Evolutionary conservation across 2,113 vertebrate genomes (phyloP).

Genomic region (Falcunculus frontatus): DNA sequence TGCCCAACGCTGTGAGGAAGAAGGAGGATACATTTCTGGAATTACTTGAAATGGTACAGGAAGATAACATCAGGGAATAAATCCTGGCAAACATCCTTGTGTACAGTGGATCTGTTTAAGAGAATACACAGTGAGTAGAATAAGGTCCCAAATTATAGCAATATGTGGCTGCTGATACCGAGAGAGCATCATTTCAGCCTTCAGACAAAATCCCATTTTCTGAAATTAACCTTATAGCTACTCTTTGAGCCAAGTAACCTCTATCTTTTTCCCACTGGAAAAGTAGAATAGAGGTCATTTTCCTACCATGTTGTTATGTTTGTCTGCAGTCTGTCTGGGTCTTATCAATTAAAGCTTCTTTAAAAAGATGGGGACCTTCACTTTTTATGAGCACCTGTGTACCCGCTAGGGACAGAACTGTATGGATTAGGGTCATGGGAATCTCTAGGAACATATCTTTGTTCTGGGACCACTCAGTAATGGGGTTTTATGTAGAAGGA

Average conservation of each 20-base stretch:
- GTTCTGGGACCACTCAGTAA: slow-evolving; percentile 47
- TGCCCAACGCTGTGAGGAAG: background rate
- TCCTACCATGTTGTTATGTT: background rate
- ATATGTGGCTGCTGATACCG: background rate
- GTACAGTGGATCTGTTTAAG: background rate
- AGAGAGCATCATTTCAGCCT: background rate
- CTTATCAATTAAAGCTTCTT: slow-evolving; percentile 46
- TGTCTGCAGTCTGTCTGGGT: background rate
- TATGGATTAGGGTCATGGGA: slow-evolving; percentile 48
- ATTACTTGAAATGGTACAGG: background rate
- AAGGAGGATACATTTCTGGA: background rate
- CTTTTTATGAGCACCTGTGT: slow-evolving; percentile 61
- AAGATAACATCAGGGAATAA: background rate
- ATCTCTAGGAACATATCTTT: slow-evolving; percentile 45
- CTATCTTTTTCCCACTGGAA: background rate
- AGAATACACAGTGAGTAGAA: background rate
- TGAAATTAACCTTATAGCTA: background rate
- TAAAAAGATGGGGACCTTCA: slow-evolving; percentile 6
- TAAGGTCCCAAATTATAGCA: background rate
- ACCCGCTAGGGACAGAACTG: background rate
- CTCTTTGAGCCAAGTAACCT: slow-evolving; percentile 14
- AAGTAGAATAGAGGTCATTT: background rate
- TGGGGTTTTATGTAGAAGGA: slow-evolving; percentile 44
- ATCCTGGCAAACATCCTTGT: background rate
- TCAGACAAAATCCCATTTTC: slow-evolving; percentile 1